phyloP scores from a whole-genome alignment of 2,113 vertebrate species.

The Odontophorus gujanensis region DNA sequence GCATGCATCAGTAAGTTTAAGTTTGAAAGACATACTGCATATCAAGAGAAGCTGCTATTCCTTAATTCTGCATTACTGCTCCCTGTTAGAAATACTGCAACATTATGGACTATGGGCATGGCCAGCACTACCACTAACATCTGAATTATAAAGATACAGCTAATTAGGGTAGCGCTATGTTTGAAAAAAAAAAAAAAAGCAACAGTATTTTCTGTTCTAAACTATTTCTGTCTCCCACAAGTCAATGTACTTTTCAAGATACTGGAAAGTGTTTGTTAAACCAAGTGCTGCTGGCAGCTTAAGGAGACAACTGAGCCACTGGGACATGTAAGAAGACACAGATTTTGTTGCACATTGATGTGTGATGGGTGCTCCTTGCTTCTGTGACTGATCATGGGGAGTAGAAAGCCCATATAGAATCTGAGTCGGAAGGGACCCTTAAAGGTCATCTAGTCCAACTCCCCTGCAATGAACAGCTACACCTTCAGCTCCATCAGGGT shows the following conservation, averaged over 20 bases:
- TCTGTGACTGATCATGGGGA: background rate
- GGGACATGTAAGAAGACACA: background rate
- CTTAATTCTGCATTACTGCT: constrained; percentile 43
- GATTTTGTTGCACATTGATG: background rate
- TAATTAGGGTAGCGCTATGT: background rate
- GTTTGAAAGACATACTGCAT: constrained; percentile 44
- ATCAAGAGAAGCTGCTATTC: constrained; percentile 36
- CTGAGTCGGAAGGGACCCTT: too few relatives aligned
- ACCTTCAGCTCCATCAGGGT: too few relatives aligned
- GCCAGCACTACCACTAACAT: background rate
- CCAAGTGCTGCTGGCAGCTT: background rate
- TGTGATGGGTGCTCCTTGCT: background rate
- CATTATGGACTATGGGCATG: background rate
- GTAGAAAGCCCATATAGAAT: background rate
- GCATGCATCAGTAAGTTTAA: constrained; percentile 50
- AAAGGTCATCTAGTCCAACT: too few relatives aligned
- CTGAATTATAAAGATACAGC: background rate
- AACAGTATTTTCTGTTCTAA: background rate
- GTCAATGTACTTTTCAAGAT: background rate
- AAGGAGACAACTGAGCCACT: background rate
- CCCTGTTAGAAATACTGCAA: background rate
- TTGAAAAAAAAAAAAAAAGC: background rate
- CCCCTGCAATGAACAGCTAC: too few relatives aligned
- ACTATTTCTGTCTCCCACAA: background rate
- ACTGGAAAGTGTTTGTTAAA: background rate